Base-by-base conservation (phyloP, 2,888 invertebrate species). In the Mythimna albipuncta region DNA sequence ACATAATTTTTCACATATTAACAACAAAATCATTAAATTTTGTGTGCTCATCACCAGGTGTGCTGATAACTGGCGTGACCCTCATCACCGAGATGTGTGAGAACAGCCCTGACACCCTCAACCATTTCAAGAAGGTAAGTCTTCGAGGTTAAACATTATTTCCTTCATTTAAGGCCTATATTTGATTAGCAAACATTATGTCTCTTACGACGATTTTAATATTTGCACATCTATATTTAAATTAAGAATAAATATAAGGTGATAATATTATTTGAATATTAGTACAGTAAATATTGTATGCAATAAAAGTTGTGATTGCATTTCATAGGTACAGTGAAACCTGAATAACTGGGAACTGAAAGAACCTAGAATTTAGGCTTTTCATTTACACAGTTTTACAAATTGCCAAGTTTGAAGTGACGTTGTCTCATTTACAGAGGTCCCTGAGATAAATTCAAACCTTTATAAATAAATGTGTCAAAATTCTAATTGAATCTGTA, bases 21-120 rank as follows among this genome's bases (percentile, higher is more conserved):
- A 11, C n/a, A 59, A 61, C 32, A 63, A 58, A 63, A 21, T 50
- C 19, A 66, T 50, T 55, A 67, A 69, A 54, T 5, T 0, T 41
- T 64, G 11, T 77, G 32, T 76, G 11, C 54, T 50, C 41, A 55
- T 77, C 50, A 11, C 32, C 94, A 98, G 99, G 99, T 89, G 99
- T 99, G 70, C 97, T 99, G 85, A 99, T 99, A 90, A 99, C 99
- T 65, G 99, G 99, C 47, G 99, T 99, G 62, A 99, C 99, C 71
- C 97, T 99, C 72, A 99, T 99, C 87, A 99, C 99, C 38, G 99
- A 99, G 97, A 99, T 99, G 99, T 99, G 99, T 94, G 99, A 99
- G 94, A 98, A 98, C 93, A 99, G 99, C 93, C 98, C 99, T 13
- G 99, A 99, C 93, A 99, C 99, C 3, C 97, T 99, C 85, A 98